phyloP scores from a whole-genome alignment of 2,797 vertebrate genomes.

The Chelon labrosus region DNA sequence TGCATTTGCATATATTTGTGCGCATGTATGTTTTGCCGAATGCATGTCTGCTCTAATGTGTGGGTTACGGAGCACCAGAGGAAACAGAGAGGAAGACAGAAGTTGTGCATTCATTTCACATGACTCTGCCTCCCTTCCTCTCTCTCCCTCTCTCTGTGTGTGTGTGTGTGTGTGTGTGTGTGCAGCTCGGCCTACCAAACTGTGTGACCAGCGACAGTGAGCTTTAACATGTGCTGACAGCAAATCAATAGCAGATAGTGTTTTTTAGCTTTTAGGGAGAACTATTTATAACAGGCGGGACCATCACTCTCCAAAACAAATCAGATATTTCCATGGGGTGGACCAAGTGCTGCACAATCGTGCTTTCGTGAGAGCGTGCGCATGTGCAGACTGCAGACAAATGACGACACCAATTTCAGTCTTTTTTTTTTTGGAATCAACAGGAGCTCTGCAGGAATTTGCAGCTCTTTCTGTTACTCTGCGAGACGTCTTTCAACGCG shows the following conservation, averaged over 20 bases:
- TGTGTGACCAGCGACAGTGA: constrained; percentile 70
- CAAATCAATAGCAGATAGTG: constrained; percentile 83
- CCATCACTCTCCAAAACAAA: constrained; percentile 72
- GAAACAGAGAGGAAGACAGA: constrained; percentile 9
- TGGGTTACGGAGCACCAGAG: constrained; percentile 6
- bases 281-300: constrained; percentile 78
- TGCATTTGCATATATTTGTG: constrained; percentile 3
- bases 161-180: constrained; percentile 32
- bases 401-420: no score
- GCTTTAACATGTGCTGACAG: constrained; percentile 83
- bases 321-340: constrained; percentile 77
- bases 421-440: no score
- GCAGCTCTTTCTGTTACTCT: not conserved
- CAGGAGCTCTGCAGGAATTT: not conserved
- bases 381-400: not conserved
- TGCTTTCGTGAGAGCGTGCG: constrained; percentile 29
- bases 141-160: not conserved
- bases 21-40: not conserved
- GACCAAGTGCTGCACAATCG: constrained; percentile 56
- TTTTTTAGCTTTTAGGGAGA: constrained; percentile 83
- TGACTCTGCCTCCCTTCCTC: constrained; percentile 4
- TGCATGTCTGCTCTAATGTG: not conserved
- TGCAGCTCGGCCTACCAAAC: constrained; percentile 37
- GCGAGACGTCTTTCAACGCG: not conserved
- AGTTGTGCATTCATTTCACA: constrained; percentile 28